Evolutionary conservation across 1,140 invertebrate genomes (phyloP), one percentile per base, ranked within the genome.

Genomic region (Coboldia fuscipes): DNA sequence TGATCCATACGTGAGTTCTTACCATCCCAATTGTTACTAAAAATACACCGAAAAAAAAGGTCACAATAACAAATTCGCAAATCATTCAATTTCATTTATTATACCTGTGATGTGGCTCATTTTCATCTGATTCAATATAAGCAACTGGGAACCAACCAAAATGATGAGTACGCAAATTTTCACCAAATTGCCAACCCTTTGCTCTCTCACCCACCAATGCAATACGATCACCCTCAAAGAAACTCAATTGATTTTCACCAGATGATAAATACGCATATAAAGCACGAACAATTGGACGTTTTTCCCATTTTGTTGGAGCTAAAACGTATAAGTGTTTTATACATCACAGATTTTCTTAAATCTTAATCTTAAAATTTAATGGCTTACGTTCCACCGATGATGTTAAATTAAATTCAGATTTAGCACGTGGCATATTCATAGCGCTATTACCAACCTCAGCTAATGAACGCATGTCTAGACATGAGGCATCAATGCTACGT

Each of bases 161-260:
- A 45, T 79, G 70, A 49, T 86, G 80, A 16, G 80, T 89, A 12
- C 84, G 64, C 37, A 85, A 55, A 56, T 93, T 92, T 51, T 92
- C 84, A 16, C 86, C 86, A 49, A 88, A 93, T 52, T 93, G 86
- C 86, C 86, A 94, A 28, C 88, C 86, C 51, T 89, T 88, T 46
- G 82, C 86, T 39, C 83, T 66, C 43, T 88, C 83, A 50, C 85
- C 88, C 40, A 90, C 74, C 39, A 92, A 54, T 6, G 79, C 75
- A 16, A 93, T 77, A 34, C 84, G 62, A 56, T 93, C 88, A 40
- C 84, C 84, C 57, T 90, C 83, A 36, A 82, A 69, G 57, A 92
- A 93, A 45, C 78, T 84, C 23, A 92, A 64, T 57, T 92, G 86
- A 59, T 86, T 88, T 43, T 92, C 85, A 4, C 82, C 82, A 34